Percentiles rank a stretch among this genome's conserved stretches.
phyloP scores from a whole-genome alignment of 2,888 invertebrate species.

The Idaea dimidiata region DNA sequence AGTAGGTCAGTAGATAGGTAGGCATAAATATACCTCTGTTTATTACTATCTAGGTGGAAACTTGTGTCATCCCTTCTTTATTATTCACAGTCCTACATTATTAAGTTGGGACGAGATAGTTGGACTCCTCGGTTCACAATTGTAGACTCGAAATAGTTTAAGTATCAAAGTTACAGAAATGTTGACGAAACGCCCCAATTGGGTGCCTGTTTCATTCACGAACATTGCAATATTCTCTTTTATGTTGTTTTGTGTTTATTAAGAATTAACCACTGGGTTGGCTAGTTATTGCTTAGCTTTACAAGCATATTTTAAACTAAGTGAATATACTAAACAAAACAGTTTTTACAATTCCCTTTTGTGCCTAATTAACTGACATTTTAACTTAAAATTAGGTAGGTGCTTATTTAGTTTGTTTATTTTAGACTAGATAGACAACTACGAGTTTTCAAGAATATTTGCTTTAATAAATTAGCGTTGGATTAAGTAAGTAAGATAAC shows the following conservation, averaged over 20 bases:
- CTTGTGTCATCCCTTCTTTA: constrained; percentile 40
- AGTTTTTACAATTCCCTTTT: too few species aligned
- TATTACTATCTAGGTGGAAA: constrained; percentile 29
- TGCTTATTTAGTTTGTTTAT: too few species aligned
- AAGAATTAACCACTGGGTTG: not conserved
- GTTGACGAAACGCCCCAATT: not conserved
- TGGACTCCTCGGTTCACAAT: constrained; percentile 5
- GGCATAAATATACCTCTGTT: not conserved
- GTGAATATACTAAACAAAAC: too few species aligned
- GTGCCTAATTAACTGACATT: too few species aligned
- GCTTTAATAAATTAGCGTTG: too few species aligned
- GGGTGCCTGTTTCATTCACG: not conserved
- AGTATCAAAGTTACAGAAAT: not conserved
- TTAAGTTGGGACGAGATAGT: constrained; percentile 22
- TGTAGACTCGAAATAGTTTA: not conserved
- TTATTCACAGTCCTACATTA: constrained; percentile 32
- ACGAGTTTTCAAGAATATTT: too few species aligned
- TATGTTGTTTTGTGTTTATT: not conserved
- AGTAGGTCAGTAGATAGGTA: constrained; percentile 27
- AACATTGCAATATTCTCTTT: not conserved
- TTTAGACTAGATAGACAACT: too few species aligned
- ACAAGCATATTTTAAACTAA: not conserved
- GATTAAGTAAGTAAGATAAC: too few species aligned
- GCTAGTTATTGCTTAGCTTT: not conserved
- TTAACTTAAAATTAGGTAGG: too few species aligned